phyloP scores from a whole-genome alignment of 2,113 vertebrate genomes.

The Phycodurus eques region DNA sequence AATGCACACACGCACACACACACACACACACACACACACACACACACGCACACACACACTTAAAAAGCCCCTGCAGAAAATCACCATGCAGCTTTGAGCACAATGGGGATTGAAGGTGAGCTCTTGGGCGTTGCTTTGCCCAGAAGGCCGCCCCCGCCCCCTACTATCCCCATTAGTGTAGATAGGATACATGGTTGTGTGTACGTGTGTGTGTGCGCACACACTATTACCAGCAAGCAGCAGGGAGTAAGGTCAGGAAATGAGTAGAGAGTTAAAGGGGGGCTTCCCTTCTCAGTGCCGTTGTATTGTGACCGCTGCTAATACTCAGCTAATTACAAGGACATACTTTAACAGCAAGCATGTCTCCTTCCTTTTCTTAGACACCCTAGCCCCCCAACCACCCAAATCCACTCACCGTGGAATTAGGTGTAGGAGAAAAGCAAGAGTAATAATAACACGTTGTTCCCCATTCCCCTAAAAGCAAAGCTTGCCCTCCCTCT shows the following conservation, averaged over 20 bases:
- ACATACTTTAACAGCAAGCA: conserved; percentile 72
- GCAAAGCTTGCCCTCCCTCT: conserved; percentile 51
- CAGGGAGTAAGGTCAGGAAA: conserved; percentile 74
- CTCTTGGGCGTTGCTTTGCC: conserved; percentile 52
- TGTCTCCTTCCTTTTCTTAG: conserved; percentile 58
- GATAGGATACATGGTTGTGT: conserved; percentile 39
- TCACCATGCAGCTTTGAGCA: conserved; percentile 46
- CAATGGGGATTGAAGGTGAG: conserved; percentile 54
- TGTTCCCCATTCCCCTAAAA: conserved; percentile 50
- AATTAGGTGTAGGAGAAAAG: conserved; percentile 60
- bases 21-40: conserved; percentile 16
- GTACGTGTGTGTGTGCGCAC: conserved; percentile 39
- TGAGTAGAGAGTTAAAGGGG: conserved; percentile 69
- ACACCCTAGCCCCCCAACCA: not conserved
- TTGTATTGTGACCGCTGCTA: conserved; percentile 65
- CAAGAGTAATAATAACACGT: conserved; percentile 72
- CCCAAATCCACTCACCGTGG: conserved; percentile 56
- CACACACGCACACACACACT: conserved; percentile 15
- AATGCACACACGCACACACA: conserved; percentile 6
- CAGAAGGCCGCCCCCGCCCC: conserved; percentile 8
- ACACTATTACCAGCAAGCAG: conserved; percentile 65
- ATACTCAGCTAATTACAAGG: conserved; percentile 75
- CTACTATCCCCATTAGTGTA: conserved; percentile 46
- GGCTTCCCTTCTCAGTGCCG: conserved; percentile 59
- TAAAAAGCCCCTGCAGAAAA: conserved; percentile 35